Conservation (phyloP, 2,888 invertebrate species). For the Sympetrum striolatum region DNA sequence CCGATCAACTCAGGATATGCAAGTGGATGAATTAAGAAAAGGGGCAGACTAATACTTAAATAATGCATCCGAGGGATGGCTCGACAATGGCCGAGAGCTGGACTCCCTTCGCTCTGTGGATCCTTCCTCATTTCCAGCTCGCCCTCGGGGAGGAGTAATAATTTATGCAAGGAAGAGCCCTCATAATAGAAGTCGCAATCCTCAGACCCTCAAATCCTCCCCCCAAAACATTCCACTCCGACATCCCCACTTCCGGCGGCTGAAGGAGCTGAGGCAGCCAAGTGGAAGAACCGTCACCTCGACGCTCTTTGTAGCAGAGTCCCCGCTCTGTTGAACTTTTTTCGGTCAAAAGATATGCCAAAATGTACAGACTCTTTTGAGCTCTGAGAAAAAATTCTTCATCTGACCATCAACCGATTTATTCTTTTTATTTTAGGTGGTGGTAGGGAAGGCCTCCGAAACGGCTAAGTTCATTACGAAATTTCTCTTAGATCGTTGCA, state of each 20-base stretch:
- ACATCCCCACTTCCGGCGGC: background rate
- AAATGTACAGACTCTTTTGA: background rate
- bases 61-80: background rate
- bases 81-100: background rate
- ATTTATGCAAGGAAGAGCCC: slow-evolving; percentile 25
- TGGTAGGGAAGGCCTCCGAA: background rate
- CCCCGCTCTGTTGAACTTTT: too few relatives aligned
- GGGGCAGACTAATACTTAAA: background rate
- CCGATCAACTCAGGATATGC: background rate
- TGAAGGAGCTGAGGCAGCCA: background rate
- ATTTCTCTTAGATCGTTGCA: too few relatives aligned
- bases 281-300: background rate
- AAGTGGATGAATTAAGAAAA: background rate
- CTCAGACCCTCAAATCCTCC: background rate
- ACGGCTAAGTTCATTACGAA: too few relatives aligned
- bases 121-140: background rate
- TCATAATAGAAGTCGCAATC: background rate
- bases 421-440: background rate
- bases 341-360: too few relatives aligned
- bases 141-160: background rate
- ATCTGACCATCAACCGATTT: background rate
- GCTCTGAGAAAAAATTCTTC: background rate
- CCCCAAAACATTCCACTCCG: background rate
- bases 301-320: background rate
- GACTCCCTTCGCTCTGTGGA: background rate